Base-by-base conservation (phyloP, 2,888 invertebrate genomes). In the Dryobotodes eremita region DNA sequence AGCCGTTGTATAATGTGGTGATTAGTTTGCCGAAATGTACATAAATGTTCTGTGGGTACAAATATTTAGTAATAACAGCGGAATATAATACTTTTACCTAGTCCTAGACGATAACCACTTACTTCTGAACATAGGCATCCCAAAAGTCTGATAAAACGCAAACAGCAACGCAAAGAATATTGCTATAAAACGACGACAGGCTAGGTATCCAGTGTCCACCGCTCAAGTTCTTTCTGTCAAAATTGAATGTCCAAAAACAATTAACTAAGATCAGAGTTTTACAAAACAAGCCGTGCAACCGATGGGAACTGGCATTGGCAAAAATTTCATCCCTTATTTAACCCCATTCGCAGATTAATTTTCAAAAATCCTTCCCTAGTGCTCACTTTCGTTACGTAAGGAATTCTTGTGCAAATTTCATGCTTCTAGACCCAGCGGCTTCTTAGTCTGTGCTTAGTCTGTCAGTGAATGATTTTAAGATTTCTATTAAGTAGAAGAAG, bases 1-100 rank as follows among this genome's bases (percentile, higher is more conserved):
- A 65, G 70, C 23, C n/a, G 20, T 74, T 36, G 26, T 26, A 62
- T 26, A 36, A n/a, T 57, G 61, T 36, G 17, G 31, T 57, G 26
- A 71, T 61, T 42, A 69, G n/a, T 61, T 76, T 65, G 20, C 23
- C 15, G 26, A 75, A 65, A 31, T 31, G 26, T 55, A 46, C 1
- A 26, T 59, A 15, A n/a, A 36, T 20, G 20, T 8, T 48, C 15
- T 23, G 36, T 50, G 11, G 48, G 15, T 36, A 15, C 3, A 3
- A 20, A 31, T n/a, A 31, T 48, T 48, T 17, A n/a, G 17, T 8
- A 77, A 50, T 23, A 36, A 48, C 55, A 48, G 26, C 15, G 36
- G 23, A 74, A 31, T 31, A 7, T 26, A 26, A 15, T 15, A 53
- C 15, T n/a, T 15, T 13, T 15, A 31, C 15, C 15, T 20, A 31